These are phyloP conservation scores for Phodopus roborovskii DNA, from an alignment of 2,113 vertebrate species.

Conservation along the genomic window DNA sequence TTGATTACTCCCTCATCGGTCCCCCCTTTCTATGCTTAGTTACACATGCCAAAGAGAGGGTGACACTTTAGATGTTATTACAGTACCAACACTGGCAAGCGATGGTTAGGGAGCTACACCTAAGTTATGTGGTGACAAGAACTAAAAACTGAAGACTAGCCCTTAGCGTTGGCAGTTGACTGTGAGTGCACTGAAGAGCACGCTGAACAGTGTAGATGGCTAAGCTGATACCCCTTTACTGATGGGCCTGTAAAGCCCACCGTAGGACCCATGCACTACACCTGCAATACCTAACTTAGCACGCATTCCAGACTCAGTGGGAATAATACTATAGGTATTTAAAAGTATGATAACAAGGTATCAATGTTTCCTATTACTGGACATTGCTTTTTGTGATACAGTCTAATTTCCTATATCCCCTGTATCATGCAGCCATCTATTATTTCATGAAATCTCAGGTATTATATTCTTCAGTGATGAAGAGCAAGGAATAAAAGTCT, in stretches of 20 bases:
- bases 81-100: background rate
- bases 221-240: background rate
- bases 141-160: background rate
- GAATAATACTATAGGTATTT: background rate
- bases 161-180: background rate
- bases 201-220: background rate
- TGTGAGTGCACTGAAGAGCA: background rate
- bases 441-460: conserved; percentile 16
- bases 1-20: background rate
- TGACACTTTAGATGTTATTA: background rate
- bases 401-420: background rate
- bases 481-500: background rate
- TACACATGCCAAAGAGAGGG: background rate
- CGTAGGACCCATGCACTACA: background rate
- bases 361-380: conserved; percentile 8
- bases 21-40: background rate
- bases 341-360: background rate
- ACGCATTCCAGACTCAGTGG: background rate
- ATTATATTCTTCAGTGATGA: conserved; percentile 23
- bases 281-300: background rate
- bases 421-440: background rate
- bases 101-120: background rate
- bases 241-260: background rate
- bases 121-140: background rate
- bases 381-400: background rate